These are phyloP conservation scores for Procapra przewalskii DNA, from an alignment of 2,113 vertebrate species.

Conservation along the genomic window DNA sequence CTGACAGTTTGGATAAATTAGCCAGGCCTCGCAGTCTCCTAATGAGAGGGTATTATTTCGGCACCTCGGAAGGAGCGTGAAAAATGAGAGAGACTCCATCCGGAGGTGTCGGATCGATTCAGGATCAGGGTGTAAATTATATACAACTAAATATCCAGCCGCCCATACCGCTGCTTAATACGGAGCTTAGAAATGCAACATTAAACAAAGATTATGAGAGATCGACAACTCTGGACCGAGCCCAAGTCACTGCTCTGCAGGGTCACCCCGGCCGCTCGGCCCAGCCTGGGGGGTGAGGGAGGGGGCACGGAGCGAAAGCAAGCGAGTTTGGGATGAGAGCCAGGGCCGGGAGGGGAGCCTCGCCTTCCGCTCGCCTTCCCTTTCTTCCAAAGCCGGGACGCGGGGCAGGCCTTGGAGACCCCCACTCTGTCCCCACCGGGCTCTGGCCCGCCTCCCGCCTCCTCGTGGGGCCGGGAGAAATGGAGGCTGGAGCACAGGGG, in stretches of 20 bases:
- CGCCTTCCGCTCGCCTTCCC: rapidly evolving
- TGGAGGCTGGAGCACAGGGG: background rate
- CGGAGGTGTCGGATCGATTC: conserved; percentile 95
- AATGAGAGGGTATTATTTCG: conserved; percentile 98
- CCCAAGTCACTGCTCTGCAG: conserved; percentile 34
- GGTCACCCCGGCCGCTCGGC: background rate
- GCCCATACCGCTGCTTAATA: conserved; percentile 84
- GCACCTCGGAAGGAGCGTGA: conserved; percentile 91
- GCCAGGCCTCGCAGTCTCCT: conserved; percentile 91
- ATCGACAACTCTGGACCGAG: conserved; percentile 65
- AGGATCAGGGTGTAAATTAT: conserved; percentile 92
- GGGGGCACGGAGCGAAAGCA: background rate
- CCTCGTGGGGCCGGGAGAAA: background rate
- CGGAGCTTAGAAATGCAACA: conserved; percentile 85
- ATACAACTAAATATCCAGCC: conserved; percentile 87
- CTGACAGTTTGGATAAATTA: conserved; percentile 98
- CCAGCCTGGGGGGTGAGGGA: no score
- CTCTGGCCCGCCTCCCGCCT: no score
- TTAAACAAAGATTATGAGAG: conserved; percentile 86
- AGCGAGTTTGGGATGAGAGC: background rate
- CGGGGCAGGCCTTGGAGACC: background rate
- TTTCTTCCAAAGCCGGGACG: background rate
- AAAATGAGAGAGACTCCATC: conserved; percentile 91
- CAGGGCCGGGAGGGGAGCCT: background rate
- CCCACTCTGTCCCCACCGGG: background rate